Evolutionary conservation across 2,113 vertebrate genomes (phyloP).

Genomic region (Uropsilus gracilis): DNA sequence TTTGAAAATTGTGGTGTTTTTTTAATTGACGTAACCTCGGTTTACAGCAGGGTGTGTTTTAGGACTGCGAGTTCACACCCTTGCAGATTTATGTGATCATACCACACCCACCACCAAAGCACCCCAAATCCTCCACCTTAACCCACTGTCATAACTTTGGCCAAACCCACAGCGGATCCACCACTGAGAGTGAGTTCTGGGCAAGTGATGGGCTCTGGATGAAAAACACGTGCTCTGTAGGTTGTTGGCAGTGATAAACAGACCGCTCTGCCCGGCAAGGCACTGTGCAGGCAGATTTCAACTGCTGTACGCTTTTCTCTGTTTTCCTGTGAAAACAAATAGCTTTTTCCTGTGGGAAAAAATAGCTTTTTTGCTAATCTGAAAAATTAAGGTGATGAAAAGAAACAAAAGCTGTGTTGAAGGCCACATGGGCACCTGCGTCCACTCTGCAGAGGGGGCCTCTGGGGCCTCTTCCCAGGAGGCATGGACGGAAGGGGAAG

Average conservation of each 20-base stretch:
- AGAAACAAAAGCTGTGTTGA: neutral
- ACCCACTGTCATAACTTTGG: too few species aligned
- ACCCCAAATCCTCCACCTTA: too few species aligned
- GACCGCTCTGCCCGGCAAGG: neutral
- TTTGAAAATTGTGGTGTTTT: too few species aligned
- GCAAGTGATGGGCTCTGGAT: neutral
- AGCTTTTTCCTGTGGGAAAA: neutral
- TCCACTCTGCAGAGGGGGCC: neutral
- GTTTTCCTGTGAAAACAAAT: neutral
- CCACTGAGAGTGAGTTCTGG: too few species aligned
- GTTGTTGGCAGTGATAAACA: accelerated
- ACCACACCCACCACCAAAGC: too few species aligned
- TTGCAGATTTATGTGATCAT: too few species aligned
- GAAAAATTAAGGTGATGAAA: neutral
- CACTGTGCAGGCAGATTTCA: neutral
- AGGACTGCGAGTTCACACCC: too few species aligned
- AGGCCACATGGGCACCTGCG: neutral
- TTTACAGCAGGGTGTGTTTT: too few species aligned
- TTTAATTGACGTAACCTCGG: too few species aligned
- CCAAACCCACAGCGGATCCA: neutral
- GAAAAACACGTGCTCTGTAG: too few species aligned
- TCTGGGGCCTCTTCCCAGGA: neutral
- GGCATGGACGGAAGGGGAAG: neutral
- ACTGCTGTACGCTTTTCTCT: neutral
- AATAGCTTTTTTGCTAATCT: neutral